Percentiles rank a stretch among this genome's conserved stretches.
These are phyloP conservation scores for Cromileptes altivelis DNA, from an alignment of 2,113 vertebrate genomes.

Conservation along the genomic window DNA sequence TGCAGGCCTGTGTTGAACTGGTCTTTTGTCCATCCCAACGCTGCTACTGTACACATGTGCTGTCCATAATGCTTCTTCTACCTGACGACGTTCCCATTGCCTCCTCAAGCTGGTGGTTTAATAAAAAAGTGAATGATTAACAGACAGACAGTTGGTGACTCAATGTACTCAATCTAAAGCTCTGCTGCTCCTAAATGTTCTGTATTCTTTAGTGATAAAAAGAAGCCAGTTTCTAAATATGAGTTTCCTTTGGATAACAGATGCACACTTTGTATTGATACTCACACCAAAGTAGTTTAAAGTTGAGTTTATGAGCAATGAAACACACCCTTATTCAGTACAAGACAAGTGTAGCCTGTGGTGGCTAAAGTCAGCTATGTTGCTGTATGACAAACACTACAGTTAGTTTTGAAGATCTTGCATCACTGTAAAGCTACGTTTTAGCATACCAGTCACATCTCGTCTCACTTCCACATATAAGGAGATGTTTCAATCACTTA, in stretches of 20 bases:
- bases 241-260: background rate
- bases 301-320: background rate
- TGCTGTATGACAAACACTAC: too few relatives aligned
- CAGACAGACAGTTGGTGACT: constrained; percentile 62
- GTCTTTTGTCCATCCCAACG: constrained; percentile 47
- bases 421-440: too few relatives aligned
- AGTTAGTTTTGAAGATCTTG: too few relatives aligned
- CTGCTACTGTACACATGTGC: constrained; percentile 80
- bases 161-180: constrained; percentile 32
- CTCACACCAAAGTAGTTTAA: background rate
- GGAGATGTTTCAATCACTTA: too few relatives aligned
- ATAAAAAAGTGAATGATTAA: constrained; percentile 85
- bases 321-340: background rate
- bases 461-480: too few relatives aligned
- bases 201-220: background rate
- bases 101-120: constrained; percentile 76
- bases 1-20: constrained; percentile 47
- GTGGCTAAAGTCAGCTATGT: background rate
- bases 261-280: background rate
- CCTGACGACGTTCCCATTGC: constrained; percentile 57
- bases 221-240: background rate
- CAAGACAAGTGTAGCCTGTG: background rate
- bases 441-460: too few relatives aligned
- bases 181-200: background rate
- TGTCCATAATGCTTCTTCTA: constrained; percentile 62